A percentile compares a stretch with the other conserved stretches of the same genome.
Evolutionary conservation across 2,888 invertebrate genomes (phyloP).

Genomic region (Hartigia nigra): DNA sequence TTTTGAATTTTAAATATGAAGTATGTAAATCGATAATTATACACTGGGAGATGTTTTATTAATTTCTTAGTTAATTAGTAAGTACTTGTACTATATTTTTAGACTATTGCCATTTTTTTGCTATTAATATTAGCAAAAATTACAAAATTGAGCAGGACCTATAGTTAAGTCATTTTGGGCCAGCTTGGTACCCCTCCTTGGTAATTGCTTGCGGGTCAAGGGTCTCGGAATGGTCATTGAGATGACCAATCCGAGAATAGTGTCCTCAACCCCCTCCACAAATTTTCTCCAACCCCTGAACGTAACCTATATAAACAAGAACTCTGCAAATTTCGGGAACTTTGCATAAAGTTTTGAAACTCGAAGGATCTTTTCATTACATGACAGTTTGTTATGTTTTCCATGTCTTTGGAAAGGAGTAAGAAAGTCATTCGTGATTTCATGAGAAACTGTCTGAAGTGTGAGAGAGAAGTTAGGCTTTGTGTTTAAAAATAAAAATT

Average conservation of each 20-base stretch:
- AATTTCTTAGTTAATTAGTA: too few species aligned
- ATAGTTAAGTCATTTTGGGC: neutral
- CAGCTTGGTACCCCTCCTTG: neutral
- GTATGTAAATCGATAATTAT: too few species aligned
- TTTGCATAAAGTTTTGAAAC: neutral
- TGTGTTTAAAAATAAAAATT: neutral
- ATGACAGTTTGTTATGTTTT: neutral
- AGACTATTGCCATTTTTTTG: too few species aligned
- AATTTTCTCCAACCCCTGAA: neutral
- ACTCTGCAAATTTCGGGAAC: neutral
- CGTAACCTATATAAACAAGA: neutral
- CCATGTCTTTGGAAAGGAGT: slow-evolving; percentile 62
- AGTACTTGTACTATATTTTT: too few species aligned
- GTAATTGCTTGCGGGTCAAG: neutral
- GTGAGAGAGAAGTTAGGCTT: neutral
- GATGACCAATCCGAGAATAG: neutral
- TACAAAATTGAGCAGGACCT: neutral
- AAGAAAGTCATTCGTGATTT: slow-evolving; percentile 67
- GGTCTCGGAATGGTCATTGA: neutral
- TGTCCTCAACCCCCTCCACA: neutral
- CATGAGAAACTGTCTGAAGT: slow-evolving; percentile 13
- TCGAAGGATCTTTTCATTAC: neutral
- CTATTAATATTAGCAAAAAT: neutral
- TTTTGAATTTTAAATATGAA: too few species aligned
- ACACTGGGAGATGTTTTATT: too few species aligned